phyloP scores from a whole-genome alignment of 2,888 invertebrate species.

The Sicus ferrugineus region DNA sequence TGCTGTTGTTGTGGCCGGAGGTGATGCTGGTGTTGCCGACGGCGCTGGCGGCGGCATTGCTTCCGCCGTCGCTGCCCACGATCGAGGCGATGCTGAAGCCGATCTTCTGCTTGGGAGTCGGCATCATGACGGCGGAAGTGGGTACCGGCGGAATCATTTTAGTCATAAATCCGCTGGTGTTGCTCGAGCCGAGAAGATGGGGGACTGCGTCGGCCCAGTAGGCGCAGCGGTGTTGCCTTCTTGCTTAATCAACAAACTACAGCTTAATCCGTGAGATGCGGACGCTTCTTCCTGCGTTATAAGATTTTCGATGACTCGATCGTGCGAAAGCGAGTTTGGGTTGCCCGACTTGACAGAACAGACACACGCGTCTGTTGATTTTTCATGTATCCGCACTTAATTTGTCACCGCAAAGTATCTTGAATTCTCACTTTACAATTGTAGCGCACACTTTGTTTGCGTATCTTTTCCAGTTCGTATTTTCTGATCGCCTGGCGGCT shows the following conservation, averaged over 20 bases:
- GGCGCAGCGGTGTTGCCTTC: not conserved
- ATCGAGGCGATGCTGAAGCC: slow-evolving; percentile 96
- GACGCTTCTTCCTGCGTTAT: too few relatives aligned
- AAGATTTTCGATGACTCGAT: too few relatives aligned
- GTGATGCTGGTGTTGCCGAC: slow-evolving; percentile 38
- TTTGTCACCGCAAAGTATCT: too few relatives aligned
- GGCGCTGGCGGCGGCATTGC: slow-evolving; percentile 48
- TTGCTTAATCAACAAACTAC: not conserved
- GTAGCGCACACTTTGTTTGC: too few relatives aligned
- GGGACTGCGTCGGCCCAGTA: not conserved
- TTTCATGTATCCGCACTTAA: too few relatives aligned
- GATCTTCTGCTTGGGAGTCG: slow-evolving; percentile 88
- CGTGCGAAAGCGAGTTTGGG: too few relatives aligned
- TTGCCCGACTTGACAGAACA: too few relatives aligned
- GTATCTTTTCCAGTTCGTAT: too few relatives aligned
- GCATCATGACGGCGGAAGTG: slow-evolving; percentile 90
- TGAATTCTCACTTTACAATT: too few relatives aligned
- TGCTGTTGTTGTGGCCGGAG: slow-evolving; percentile 39
- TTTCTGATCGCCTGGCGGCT: not conserved
- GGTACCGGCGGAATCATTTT: slow-evolving; percentile 94
- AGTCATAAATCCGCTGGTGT: slow-evolving; percentile 61
- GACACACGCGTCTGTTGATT: too few relatives aligned
- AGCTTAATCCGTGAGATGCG: too few relatives aligned
- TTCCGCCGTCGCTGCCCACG: slow-evolving; percentile 73
- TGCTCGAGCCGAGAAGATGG: too few relatives aligned